Conservation (phyloP, 2,113 vertebrate genomes). For the Diadophis punctatus region DNA sequence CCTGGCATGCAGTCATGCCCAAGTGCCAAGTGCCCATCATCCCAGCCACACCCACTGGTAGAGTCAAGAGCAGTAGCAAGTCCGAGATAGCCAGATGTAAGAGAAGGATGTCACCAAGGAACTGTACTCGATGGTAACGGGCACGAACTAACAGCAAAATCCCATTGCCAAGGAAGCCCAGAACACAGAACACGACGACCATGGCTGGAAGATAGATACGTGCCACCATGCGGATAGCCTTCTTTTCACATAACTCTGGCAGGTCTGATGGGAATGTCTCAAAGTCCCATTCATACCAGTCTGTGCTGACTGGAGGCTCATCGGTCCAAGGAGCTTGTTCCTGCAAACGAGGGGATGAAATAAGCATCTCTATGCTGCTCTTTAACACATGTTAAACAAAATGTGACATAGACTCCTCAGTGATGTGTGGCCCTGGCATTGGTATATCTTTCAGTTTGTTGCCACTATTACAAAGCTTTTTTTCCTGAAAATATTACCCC, state of each 20-base stretch:
- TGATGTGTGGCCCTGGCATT: no score
- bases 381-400: neutral
- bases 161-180: slow-evolving; percentile 80
- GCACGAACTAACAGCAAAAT: slow-evolving; percentile 86
- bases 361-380: neutral
- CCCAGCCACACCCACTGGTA: slow-evolving; percentile 71
- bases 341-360: neutral
- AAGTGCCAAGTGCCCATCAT: slow-evolving; percentile 70
- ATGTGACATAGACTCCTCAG: neutral
- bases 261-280: neutral
- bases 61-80: slow-evolving; percentile 80
- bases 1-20: slow-evolving; percentile 66
- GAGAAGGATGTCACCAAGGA: slow-evolving; percentile 82
- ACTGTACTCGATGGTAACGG: slow-evolving; percentile 65
- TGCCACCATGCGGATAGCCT: slow-evolving; percentile 54
- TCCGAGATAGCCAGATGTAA: slow-evolving; percentile 86
- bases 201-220: slow-evolving; percentile 73
- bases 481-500: neutral
- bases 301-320: slow-evolving; percentile 25
- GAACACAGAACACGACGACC: slow-evolving; percentile 72
- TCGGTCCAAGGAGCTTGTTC: neutral
- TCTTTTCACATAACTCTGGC: slow-evolving; percentile 70
- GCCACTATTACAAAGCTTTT: neutral
- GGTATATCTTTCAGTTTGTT: neutral
- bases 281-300: neutral